phyloP scores from a whole-genome alignment of 2,113 vertebrate genomes.

The Ovibos moschatus region DNA sequence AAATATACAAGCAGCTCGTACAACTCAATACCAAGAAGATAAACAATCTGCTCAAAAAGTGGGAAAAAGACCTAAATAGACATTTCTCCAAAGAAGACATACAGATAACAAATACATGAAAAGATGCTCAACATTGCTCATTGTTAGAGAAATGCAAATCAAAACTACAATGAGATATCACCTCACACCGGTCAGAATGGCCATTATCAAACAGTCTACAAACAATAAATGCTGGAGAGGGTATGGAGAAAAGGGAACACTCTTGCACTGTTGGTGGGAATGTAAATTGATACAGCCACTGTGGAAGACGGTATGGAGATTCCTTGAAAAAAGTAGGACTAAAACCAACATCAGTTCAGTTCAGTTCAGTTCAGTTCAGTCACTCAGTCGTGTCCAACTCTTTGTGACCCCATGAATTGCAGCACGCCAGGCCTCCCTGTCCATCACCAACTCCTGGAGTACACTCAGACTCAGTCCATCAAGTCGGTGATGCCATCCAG shows the following conservation, averaged over 20 bases:
- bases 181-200: not conserved
- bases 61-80: too few relatives aligned
- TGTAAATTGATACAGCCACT: not conserved
- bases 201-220: not conserved
- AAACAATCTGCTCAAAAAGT: too few relatives aligned
- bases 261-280: not conserved
- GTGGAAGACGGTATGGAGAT: not conserved
- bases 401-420: too few relatives aligned
- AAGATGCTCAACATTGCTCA: not conserved
- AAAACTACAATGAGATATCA: not conserved
- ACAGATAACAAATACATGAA: not conserved
- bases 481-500: too few relatives aligned
- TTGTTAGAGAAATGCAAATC: not conserved
- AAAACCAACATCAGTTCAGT: not conserved
- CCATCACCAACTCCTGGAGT: too few relatives aligned
- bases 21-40: too few relatives aligned
- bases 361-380: too few relatives aligned
- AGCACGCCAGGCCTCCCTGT: too few relatives aligned
- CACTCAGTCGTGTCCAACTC: too few relatives aligned
- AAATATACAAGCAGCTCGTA: too few relatives aligned
- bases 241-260: not conserved
- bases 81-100: too few relatives aligned
- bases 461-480: too few relatives aligned
- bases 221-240: not conserved
- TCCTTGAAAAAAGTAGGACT: not conserved